Conservation (phyloP, 2,888 invertebrate genomes). For the Pristionchus arcanus region DNA sequence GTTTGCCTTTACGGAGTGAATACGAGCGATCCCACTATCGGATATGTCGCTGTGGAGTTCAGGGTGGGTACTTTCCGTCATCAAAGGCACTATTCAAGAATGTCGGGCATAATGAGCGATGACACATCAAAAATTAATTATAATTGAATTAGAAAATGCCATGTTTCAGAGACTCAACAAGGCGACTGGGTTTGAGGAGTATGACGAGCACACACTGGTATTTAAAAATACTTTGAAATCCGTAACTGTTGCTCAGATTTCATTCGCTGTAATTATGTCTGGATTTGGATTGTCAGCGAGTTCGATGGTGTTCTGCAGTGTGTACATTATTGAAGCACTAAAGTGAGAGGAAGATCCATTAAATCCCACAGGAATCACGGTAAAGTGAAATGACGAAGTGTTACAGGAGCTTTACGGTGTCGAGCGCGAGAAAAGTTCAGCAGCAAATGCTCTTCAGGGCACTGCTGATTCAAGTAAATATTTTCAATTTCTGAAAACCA, state of each 20-base stretch:
- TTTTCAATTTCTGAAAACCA: background rate
- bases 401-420: background rate
- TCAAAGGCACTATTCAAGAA: no score
- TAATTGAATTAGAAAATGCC: background rate
- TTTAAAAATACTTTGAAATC: background rate
- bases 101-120: background rate
- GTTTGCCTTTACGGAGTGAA: background rate
- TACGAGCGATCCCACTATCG: background rate
- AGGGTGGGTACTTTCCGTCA: background rate
- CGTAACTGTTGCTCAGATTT: background rate
- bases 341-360: background rate
- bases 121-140: background rate
- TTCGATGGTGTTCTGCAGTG: background rate
- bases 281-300: background rate
- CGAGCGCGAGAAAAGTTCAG: background rate
- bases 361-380: background rate
- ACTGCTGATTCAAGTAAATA: background rate
- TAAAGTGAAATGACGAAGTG: background rate
- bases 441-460: background rate
- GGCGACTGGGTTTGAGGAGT: background rate
- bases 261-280: background rate
- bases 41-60: constrained; percentile 11
- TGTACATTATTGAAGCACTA: background rate
- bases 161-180: background rate
- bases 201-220: background rate